A percentile compares a stretch with the other conserved stretches of the same genome.
phyloP scores from a whole-genome alignment of 2,113 vertebrate species.

The Grantiella picta region DNA sequence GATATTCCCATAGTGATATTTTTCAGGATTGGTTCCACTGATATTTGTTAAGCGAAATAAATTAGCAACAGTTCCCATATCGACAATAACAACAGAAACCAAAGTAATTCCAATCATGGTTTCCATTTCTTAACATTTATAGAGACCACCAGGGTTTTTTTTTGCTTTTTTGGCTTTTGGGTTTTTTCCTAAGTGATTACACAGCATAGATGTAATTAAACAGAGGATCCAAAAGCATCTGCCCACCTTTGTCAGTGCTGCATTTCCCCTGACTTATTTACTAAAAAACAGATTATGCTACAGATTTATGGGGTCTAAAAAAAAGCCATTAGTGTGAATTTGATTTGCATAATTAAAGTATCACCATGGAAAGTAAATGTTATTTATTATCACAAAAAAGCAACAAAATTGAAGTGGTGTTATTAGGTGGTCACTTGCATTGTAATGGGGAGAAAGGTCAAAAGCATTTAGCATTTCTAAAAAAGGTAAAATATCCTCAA shows the following conservation, averaged over 20 bases:
- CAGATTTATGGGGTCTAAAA: neutral
- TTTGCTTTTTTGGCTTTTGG: neutral
- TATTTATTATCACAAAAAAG: neutral
- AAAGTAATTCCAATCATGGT: neutral
- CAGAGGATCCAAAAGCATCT: neutral
- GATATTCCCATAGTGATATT: neutral
- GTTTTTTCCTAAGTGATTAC: neutral
- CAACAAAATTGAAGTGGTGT: neutral
- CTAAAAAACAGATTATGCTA: neutral
- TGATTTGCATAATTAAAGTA: conserved; percentile 21
- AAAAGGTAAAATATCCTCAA: neutral
- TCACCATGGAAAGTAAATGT: neutral
- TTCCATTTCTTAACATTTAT: neutral
- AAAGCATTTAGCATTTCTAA: neutral
- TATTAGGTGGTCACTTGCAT: neutral
- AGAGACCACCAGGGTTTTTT: neutral
- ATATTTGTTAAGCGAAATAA: neutral
- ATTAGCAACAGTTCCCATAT: neutral
- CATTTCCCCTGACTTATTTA: neutral
- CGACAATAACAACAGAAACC: neutral
- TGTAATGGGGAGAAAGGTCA: neutral
- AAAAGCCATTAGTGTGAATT: conserved; percentile 12
- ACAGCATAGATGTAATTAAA: neutral
- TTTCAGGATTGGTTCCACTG: neutral
- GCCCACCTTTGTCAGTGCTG: neutral